A percentile compares a stretch with the other conserved stretches of the same genome.
phyloP scores from a whole-genome alignment of 2,888 invertebrate genomes.

The Spialia ferax region DNA sequence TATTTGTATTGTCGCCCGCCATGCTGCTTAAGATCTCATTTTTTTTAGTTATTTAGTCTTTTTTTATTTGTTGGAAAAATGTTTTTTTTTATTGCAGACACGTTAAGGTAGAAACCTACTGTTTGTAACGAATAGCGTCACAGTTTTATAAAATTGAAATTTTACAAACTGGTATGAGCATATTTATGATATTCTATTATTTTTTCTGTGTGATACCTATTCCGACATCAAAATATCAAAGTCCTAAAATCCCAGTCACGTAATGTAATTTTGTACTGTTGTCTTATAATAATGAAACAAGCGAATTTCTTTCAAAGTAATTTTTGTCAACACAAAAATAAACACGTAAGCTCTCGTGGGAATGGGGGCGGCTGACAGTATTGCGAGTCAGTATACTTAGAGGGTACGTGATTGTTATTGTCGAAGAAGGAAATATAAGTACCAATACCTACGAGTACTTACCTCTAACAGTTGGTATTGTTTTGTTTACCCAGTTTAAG shows the following conservation, averaged over 20 bases:
- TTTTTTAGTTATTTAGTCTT: too few relatives aligned
- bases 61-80: too few relatives aligned
- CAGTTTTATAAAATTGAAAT: too few relatives aligned
- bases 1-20: not conserved
- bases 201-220: too few relatives aligned
- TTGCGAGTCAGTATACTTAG: slow-evolving; percentile 21
- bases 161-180: too few relatives aligned
- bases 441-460: not conserved
- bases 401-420: slow-evolving; percentile 30
- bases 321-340: slow-evolving; percentile 35
- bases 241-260: not conserved
- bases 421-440: slow-evolving; percentile 1
- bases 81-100: not conserved
- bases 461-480: not conserved
- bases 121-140: too few relatives aligned
- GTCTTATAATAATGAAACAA: slow-evolving; percentile 1
- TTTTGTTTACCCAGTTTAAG: not conserved
- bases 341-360: slow-evolving; percentile 35
- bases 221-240: not conserved
- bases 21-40: too few relatives aligned
- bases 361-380: slow-evolving; percentile 26
- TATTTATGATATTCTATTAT: too few relatives aligned
- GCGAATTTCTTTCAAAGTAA: slow-evolving; percentile 17
- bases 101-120: too few relatives aligned
- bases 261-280: not conserved